These are phyloP conservation scores for Pseudococcus viburni DNA, from an alignment of 2,888 invertebrate genomes.

Conservation along the genomic window DNA sequence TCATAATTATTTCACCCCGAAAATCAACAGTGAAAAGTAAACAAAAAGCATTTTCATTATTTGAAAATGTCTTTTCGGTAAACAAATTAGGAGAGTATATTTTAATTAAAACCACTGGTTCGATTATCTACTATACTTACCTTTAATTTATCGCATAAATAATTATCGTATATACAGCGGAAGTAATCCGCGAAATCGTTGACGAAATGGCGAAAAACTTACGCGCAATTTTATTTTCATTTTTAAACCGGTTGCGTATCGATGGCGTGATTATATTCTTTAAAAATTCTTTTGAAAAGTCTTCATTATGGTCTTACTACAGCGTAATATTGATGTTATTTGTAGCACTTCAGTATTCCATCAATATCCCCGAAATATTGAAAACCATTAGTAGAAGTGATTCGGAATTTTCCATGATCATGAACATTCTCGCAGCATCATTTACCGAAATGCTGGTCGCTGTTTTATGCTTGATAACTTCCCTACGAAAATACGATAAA, in stretches of 20 bases:
- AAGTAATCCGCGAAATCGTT: not conserved
- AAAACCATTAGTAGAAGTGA: not conserved
- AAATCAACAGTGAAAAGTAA: too few species aligned
- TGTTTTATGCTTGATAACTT: not conserved
- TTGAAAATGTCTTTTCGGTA: too few species aligned
- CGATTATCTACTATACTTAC: too few species aligned
- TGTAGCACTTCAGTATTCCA: not conserved
- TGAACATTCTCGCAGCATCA: not conserved
- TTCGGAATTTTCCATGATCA: not conserved
- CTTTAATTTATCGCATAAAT: too few species aligned
- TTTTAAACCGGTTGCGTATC: not conserved
- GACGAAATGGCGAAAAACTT: constrained; percentile 2
- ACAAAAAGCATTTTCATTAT: too few species aligned
- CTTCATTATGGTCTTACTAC: not conserved
- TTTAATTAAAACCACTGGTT: too few species aligned
- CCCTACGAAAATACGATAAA: not conserved
- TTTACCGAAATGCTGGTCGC: constrained; percentile 21
- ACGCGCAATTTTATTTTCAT: constrained; percentile 1
- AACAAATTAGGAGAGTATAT: too few species aligned
- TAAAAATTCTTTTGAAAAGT: not conserved
- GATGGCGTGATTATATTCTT: not conserved
- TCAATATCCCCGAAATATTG: not conserved
- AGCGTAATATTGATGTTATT: not conserved
- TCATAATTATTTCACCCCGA: too few species aligned
- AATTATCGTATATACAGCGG: too few species aligned